Evolutionary conservation across 2,888 invertebrate genomes (phyloP).

Genomic region (Drosophila planitibia): DNA sequence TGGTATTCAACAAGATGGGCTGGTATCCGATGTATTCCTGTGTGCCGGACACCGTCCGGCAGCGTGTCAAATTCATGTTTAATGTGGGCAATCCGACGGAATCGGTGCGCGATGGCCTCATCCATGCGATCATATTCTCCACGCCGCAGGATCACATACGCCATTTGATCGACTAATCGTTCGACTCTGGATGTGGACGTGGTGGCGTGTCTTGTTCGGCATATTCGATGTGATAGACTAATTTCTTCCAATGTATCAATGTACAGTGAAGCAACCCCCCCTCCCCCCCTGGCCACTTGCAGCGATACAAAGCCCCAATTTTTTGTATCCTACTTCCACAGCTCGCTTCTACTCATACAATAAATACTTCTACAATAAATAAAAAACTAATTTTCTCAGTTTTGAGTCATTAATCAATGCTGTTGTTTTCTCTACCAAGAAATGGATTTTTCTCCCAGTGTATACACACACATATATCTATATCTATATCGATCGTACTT

Average conservation of each 20-base stretch:
- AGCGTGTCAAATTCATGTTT: conserved; percentile 91
- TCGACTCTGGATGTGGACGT: background rate
- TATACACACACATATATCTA: background rate
- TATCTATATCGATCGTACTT: background rate
- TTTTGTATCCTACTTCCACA: background rate
- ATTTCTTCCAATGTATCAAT: background rate
- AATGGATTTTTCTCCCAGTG: background rate
- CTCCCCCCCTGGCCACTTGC: background rate
- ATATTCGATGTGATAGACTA: conserved; percentile 49
- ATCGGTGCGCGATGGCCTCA: conserved; percentile 91
- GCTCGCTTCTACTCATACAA: conserved; percentile 3
- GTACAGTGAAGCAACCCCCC: conserved; percentile 3
- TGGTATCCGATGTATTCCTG: conserved; percentile 93
- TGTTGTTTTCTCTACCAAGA: background rate
- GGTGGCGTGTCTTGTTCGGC: background rate
- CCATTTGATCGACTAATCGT: conserved; percentile 68
- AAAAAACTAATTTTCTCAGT: conserved; percentile 12
- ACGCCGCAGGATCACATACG: conserved; percentile 82
- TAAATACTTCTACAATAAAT: conserved; percentile 3
- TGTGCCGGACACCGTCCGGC: conserved; percentile 88
- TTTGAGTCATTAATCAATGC: background rate
- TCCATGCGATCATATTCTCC: conserved; percentile 91
- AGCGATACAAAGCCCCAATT: background rate
- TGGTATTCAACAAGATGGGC: conserved; percentile 92
- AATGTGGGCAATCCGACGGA: conserved; percentile 90